phyloP scores from a whole-genome alignment of 30 jellyfish, hydroid and myxozoan species.

The Pseudorhiza aurosa region DNA sequence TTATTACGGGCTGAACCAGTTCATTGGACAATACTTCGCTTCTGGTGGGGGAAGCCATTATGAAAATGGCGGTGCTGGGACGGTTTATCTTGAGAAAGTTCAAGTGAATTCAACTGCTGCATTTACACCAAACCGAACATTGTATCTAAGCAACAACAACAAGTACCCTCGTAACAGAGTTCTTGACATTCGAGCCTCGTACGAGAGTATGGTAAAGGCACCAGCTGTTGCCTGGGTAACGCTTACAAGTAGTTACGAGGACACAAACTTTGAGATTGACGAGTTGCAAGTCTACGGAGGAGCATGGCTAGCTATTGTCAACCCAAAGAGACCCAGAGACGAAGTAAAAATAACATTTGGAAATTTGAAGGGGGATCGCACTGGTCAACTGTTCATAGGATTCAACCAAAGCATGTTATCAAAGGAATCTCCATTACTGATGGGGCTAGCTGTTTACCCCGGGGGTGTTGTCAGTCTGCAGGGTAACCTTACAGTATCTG shows the following conservation, averaged over 20 bases:
- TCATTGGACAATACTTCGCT: constrained; percentile 42
- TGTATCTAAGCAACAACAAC: constrained; percentile 44
- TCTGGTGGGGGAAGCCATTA: constrained; percentile 55
- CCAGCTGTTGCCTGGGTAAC: constrained; percentile 69
- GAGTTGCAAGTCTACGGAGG: constrained; percentile 72
- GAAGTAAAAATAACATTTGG: constrained; percentile 34
- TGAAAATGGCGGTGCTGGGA: constrained; percentile 74
- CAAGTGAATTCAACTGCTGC: constrained; percentile 24
- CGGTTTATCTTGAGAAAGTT: constrained; percentile 48
- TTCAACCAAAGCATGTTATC: constrained; percentile 55
- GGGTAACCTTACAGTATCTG: constrained; percentile 55
- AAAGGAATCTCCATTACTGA: constrained; percentile 52
- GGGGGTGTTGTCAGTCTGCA: constrained; percentile 65
- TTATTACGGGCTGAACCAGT: constrained; percentile 53
- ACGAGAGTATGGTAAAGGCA: constrained; percentile 30
- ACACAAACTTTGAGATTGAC: constrained; percentile 41
- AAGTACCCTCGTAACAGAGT: constrained; percentile 54
- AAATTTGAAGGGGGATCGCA: constrained; percentile 47
- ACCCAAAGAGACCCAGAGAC: constrained; percentile 15
- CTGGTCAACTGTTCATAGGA: constrained; percentile 56
- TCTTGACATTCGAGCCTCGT: constrained; percentile 37
- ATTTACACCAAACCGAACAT: constrained; percentile 34
- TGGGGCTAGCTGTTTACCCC: constrained; percentile 72
- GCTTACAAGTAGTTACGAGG: constrained; percentile 42
- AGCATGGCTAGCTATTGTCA: constrained; percentile 51